Percentiles rank a stretch among this genome's conserved stretches.
Evolutionary conservation across 2,113 vertebrate species (phyloP).

Genomic region (Eulacestoma nigropectus): DNA sequence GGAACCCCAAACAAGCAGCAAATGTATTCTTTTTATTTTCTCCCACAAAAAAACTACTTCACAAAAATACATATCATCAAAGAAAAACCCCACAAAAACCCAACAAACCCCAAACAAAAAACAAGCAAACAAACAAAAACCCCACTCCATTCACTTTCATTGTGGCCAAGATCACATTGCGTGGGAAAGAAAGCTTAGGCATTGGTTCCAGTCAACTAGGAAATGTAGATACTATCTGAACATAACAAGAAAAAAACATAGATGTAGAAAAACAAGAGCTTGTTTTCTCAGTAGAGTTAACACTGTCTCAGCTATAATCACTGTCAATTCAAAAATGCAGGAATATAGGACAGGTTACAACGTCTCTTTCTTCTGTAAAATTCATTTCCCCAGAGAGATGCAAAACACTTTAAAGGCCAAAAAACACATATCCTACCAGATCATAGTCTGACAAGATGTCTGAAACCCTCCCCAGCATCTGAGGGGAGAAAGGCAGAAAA

Average conservation of each 20-base stretch:
- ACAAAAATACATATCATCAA: neutral
- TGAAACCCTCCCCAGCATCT: neutral
- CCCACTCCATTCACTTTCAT: neutral
- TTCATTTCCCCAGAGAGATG: neutral
- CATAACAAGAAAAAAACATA: neutral
- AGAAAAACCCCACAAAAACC: neutral
- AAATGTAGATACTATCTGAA: neutral
- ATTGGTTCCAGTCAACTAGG: neutral
- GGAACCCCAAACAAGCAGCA: neutral
- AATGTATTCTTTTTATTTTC: rapidly evolving
- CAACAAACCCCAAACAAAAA: neutral
- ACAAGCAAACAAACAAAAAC: neutral
- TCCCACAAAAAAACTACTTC: neutral
- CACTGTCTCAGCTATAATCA: neutral
- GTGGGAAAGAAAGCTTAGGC: neutral
- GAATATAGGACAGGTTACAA: neutral
- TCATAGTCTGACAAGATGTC: neutral
- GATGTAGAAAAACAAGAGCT: neutral
- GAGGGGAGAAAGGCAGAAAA: neutral
- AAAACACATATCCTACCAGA: neutral
- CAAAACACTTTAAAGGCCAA: neutral
- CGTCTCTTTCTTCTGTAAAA: neutral
- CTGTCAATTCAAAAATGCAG: neutral
- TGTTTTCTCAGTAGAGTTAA: neutral
- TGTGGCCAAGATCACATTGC: neutral